These are phyloP conservation scores for Dilophus febrilis DNA, from an alignment of 2,888 invertebrate genomes.

Conservation along the genomic window DNA sequence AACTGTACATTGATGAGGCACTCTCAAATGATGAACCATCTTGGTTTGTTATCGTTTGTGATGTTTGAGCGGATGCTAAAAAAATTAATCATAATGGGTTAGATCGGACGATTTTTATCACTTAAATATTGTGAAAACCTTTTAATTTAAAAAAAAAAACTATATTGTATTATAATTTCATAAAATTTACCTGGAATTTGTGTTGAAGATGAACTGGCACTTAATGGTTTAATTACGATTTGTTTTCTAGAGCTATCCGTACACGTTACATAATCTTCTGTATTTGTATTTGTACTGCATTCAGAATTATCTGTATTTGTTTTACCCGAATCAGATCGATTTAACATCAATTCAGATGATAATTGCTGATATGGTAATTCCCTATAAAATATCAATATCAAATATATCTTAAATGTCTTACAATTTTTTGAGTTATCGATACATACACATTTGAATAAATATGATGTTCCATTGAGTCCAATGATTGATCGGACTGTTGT, in stretches of 20 bases:
- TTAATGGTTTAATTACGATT: conserved; percentile 33
- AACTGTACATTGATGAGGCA: conserved; percentile 63
- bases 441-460: conserved; percentile 4
- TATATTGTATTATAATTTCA: not conserved
- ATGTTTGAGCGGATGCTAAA: conserved; percentile 27
- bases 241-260: conserved; percentile 52
- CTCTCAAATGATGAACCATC: conserved; percentile 81
- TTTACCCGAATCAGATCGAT: conserved; percentile 54
- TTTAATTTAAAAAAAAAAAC: not conserved
- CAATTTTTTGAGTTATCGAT: not conserved
- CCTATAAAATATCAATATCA: not conserved
- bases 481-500: not conserved
- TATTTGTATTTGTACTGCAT: conserved; percentile 60
- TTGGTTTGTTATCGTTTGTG: conserved; percentile 40
- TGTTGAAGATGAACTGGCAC: conserved; percentile 29
- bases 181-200: conserved; percentile 27
- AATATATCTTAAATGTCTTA: not conserved
- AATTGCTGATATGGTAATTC: not conserved
- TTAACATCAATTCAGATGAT: conserved; percentile 34
- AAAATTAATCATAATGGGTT: not conserved
- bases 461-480: conserved; percentile 1
- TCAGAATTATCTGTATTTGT: conserved; percentile 69
- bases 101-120: not conserved
- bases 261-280: conserved; percentile 77
- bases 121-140: not conserved